Percentiles rank a stretch among this genome's conserved stretches.
These are phyloP conservation scores for Scartelaos histophorus DNA, from an alignment of 2,113 vertebrate genomes.

Conservation along the genomic window DNA sequence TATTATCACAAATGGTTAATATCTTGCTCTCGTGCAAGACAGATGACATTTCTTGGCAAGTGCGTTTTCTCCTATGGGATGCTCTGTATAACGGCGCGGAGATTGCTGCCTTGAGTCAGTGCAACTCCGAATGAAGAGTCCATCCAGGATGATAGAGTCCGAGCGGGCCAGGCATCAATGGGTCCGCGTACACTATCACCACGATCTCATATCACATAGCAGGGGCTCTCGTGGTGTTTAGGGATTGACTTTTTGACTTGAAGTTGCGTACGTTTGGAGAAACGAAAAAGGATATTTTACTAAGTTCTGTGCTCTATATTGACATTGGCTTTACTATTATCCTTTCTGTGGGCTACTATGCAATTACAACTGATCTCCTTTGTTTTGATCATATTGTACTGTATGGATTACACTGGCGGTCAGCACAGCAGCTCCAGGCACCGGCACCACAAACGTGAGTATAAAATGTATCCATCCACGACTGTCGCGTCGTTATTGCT, in stretches of 20 bases:
- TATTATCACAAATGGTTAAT: constrained; percentile 22
- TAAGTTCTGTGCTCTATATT: constrained; percentile 72
- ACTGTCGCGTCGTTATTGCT: background rate
- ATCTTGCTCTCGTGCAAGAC: constrained; percentile 36
- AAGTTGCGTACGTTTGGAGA: constrained; percentile 35
- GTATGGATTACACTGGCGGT: constrained; percentile 97
- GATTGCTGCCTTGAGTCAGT: constrained; percentile 55
- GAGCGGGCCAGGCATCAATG: constrained; percentile 78
- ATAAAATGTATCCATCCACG: constrained; percentile 19
- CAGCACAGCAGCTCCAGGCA: constrained; percentile 92
- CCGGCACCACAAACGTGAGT: constrained; percentile 97
- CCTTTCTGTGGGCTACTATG: constrained; percentile 96
- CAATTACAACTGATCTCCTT: constrained; percentile 98
- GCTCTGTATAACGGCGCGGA: constrained; percentile 55
- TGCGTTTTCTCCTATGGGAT: constrained; percentile 53
- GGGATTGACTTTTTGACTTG: constrained; percentile 52
- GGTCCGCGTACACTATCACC: constrained; percentile 70
- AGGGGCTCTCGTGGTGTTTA: constrained; percentile 71
- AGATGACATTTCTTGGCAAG: constrained; percentile 51
- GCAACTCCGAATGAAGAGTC: constrained; percentile 68
- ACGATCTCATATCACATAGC: constrained; percentile 69
- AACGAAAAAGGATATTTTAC: constrained; percentile 51
- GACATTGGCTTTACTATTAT: constrained; percentile 79
- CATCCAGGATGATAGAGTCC: constrained; percentile 79
- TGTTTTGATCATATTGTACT: constrained; percentile 98